Evolutionary conservation across 2,888 invertebrate genomes (phyloP), one percentile per base, ranked within the genome.

Genomic region (Agonopterix heracliana): DNA sequence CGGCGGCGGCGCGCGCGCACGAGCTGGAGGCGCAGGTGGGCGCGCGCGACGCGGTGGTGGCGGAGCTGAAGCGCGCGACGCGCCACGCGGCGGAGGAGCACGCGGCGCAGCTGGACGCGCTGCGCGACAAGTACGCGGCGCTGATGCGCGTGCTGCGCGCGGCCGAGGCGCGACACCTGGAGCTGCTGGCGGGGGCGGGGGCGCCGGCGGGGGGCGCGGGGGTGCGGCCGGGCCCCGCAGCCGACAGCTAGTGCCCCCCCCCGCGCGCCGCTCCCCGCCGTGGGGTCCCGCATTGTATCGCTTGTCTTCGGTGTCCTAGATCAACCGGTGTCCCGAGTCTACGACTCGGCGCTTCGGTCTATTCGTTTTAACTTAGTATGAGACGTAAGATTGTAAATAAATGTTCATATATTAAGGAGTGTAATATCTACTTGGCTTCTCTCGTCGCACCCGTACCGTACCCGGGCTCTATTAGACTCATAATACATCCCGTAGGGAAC

Each of bases 11-110:
- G 41, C 82, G 90, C 49, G 75, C 91, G 12, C 63, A 66, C 4
- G 92, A 92, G 59, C 67, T 92, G 59, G 92, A 92, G 63, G 74
- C 77, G 52, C 55, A 66, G 53, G 59, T 61, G 56, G 63, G 90
- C 49, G 89, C 91, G 76, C 87, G 91, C 63, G 80, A 89, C 17
- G 68, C 86, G 35, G 91, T 91, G 66, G 78, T 83, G 55, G 89
- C 89, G 50, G 82, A 89, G 49, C 80, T 92, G 48, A 90, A 90
- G 69, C 76, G 89, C 42, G 85, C 86, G 58, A 84, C 82, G 63
- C 70, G 63, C 45, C 68, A 55, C 45, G 60, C 57, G 47, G 55
- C 54, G 85, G 78, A 52, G 90, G 45, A 91, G 50, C 90, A 89
- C 57, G 74, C 83, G 53, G 80, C 82, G 55, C 75, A 86, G 62